These are phyloP conservation scores for Enoplosus armatus DNA, from an alignment of 2,797 vertebrate genomes.

Conservation along the genomic window DNA sequence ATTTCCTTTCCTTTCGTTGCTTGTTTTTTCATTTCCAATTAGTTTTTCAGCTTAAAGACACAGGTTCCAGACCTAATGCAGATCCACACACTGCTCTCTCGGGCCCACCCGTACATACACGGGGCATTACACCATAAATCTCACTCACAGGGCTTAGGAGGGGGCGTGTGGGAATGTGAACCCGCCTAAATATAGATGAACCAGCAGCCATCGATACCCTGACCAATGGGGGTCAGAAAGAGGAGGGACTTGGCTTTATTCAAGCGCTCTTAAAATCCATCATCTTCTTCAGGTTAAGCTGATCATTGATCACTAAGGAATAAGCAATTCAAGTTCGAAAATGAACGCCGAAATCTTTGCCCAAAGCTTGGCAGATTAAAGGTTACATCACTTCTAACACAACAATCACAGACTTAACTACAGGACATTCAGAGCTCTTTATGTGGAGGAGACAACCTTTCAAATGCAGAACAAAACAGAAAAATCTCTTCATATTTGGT, in stretches of 20 bases:
- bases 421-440: neutral
- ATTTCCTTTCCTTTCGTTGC: neutral
- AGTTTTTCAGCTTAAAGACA: constrained; percentile 10
- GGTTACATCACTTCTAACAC: neutral
- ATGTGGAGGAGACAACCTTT: neutral
- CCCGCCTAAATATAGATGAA: constrained; percentile 84
- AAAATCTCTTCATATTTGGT: neutral
- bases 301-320: constrained; percentile 27
- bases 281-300: constrained; percentile 43
- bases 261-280: constrained; percentile 64
- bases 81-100: constrained; percentile 40
- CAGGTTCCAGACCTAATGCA: constrained; percentile 24
- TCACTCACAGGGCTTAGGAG: constrained; percentile 78
- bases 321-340: neutral
- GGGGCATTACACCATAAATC: constrained; percentile 80
- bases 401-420: neutral
- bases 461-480: constrained; percentile 6
- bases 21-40: constrained; percentile 26
- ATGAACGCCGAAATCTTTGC: neutral
- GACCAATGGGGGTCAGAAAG: constrained; percentile 75
- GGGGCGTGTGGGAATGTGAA: constrained; percentile 84
- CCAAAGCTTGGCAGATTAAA: neutral
- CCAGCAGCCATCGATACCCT: constrained; percentile 81
- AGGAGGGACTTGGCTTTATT: constrained; percentile 72
- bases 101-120: constrained; percentile 60